phyloP scores from a whole-genome alignment of 2,888 invertebrate genomes.

The Dastarcus helophoroides region DNA sequence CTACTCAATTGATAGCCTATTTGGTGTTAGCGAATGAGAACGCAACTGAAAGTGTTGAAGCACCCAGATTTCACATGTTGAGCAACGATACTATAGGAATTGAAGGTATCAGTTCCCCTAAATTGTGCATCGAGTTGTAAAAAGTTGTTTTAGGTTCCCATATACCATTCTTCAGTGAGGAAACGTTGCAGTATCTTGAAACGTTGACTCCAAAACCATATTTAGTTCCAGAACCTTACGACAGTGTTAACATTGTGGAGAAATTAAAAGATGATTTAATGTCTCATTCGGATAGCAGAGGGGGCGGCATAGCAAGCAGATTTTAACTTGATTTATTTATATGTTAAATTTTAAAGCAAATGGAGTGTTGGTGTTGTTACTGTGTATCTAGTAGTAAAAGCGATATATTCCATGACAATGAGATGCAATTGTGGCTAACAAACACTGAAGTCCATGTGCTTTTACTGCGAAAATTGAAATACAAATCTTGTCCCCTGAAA shows the following conservation, averaged over 20 bases:
- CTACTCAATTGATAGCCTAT: conserved; percentile 40
- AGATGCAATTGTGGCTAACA: no score
- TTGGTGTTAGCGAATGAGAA: conserved; percentile 38
- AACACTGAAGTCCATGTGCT: no score
- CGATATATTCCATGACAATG: no score
- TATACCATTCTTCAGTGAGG: conserved; percentile 28
- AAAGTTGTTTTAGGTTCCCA: conserved; percentile 30
- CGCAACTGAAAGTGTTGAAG: conserved; percentile 39
- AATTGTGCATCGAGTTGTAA: not conserved
- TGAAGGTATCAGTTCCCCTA: conserved; percentile 30
- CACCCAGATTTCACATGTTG: conserved; percentile 37
- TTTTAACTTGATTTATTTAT: no score
- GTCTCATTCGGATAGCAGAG: conserved; percentile 63
- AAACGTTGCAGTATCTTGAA: conserved; percentile 26
- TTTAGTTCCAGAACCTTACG: conserved; percentile 37
- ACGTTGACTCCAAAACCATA: conserved; percentile 21
- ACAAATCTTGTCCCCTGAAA: no score
- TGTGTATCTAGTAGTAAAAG: no score
- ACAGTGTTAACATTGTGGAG: conserved; percentile 55
- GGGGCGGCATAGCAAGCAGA: conserved; percentile 55
- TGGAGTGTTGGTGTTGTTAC: no score
- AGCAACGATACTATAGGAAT: conserved; percentile 30
- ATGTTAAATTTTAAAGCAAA: no score
- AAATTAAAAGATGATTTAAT: conserved; percentile 51
- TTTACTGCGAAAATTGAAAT: no score